These are phyloP conservation scores for Congeria kusceri DNA, from an alignment of 2,888 invertebrate genomes.

Conservation along the genomic window DNA sequence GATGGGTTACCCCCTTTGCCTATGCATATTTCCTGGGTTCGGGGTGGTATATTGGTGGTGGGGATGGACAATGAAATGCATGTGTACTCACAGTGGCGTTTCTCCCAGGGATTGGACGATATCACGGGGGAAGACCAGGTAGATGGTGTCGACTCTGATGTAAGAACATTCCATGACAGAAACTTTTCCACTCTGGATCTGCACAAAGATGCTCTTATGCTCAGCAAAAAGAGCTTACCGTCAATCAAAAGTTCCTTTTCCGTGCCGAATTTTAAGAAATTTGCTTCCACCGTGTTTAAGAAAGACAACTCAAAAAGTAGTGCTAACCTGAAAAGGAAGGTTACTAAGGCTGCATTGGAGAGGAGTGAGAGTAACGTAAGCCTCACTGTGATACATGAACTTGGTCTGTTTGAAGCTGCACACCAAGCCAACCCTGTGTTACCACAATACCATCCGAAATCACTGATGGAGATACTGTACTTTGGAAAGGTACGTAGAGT, in stretches of 20 bases:
- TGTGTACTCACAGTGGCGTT: conserved; percentile 97
- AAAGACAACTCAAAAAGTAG: conserved; percentile 47
- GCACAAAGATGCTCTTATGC: conserved; percentile 51
- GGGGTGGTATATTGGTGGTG: conserved; percentile 98
- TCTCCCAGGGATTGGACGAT: conserved; percentile 55
- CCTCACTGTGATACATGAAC: conserved; percentile 82
- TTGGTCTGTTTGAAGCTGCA: conserved; percentile 95
- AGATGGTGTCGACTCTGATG: conserved; percentile 56
- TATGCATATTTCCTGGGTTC: conserved; percentile 99
- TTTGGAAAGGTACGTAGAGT: conserved; percentile 98
- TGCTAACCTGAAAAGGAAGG: conserved; percentile 61
- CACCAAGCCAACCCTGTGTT: conserved; percentile 98
- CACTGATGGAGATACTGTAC: conserved; percentile 98
- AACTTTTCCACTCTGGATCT: conserved; percentile 58
- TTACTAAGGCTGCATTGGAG: conserved; percentile 60
- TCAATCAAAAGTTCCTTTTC: conserved; percentile 76
- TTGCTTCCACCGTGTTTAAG: conserved; percentile 53
- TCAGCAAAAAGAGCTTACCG: conserved; percentile 70
- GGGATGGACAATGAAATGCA: conserved; percentile 99
- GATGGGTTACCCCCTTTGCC: conserved; percentile 98
- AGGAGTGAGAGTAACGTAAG: conserved; percentile 80
- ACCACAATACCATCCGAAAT: conserved; percentile 99
- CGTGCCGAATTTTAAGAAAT: conserved; percentile 75
- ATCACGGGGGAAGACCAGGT: conserved; percentile 22
- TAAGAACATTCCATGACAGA: conserved; percentile 51